Conservation (phyloP, 2,888 invertebrate species). For the Agrotis exclamationis region DNA sequence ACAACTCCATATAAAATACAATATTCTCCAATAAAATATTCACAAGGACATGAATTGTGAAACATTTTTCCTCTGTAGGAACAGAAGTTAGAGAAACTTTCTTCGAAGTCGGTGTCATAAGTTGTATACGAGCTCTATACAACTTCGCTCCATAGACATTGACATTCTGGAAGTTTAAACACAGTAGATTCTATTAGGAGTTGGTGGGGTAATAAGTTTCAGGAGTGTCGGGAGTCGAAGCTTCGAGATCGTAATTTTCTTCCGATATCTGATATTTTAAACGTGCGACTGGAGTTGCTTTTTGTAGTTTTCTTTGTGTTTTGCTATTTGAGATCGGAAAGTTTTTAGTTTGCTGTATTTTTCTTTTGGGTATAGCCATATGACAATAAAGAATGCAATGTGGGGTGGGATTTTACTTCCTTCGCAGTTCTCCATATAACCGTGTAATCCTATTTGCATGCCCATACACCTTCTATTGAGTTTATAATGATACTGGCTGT, state of each 20-base stretch:
- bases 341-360: conserved; percentile 30
- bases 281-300: conserved; percentile 38
- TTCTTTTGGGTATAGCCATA: conserved; percentile 3
- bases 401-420: background rate
- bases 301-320: conserved; percentile 53
- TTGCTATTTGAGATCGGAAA: conserved; percentile 36
- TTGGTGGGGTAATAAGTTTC: conserved; percentile 64
- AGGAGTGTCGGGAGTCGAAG: conserved; percentile 38
- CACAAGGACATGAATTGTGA: conserved; percentile 53
- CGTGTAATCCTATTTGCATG: too few relatives aligned
- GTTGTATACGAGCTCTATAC: conserved; percentile 75
- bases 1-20: conserved; percentile 44
- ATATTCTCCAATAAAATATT: conserved; percentile 63
- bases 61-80: conserved; percentile 50
- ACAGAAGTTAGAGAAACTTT: conserved; percentile 58
- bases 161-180: conserved; percentile 75
- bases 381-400: background rate
- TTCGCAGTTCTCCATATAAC: background rate
- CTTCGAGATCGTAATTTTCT: conserved; percentile 53
- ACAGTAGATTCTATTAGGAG: conserved; percentile 71
- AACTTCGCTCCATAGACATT: conserved; percentile 69
- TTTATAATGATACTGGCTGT: too few relatives aligned
- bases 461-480: too few relatives aligned
- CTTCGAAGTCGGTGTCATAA: conserved; percentile 71
- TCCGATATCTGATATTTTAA: conserved; percentile 61